Conservation (phyloP, 2,113 vertebrate species). For the Suncus etruscus region DNA sequence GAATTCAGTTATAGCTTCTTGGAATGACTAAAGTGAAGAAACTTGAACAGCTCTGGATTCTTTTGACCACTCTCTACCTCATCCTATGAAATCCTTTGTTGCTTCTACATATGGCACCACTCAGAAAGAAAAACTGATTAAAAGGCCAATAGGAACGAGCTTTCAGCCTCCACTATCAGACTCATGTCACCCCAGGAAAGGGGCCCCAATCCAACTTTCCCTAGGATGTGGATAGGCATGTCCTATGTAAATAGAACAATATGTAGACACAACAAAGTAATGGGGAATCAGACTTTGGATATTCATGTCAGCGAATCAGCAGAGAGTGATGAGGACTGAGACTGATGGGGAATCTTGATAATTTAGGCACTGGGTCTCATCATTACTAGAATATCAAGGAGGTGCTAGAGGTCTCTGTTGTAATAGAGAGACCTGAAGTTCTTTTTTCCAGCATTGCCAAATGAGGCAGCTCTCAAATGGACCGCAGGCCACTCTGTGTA, state of each 20-base stretch:
- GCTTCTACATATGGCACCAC: neutral
- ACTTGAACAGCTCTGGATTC: neutral
- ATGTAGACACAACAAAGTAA: neutral
- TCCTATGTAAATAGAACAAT: accelerated
- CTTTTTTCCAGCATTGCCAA: neutral
- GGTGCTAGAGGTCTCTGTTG: neutral
- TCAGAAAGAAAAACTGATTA: neutral
- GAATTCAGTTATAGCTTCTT: neutral
- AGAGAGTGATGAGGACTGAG: neutral
- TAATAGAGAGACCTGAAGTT: neutral
- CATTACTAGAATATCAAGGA: neutral
- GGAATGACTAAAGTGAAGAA: neutral
- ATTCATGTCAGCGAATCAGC: accelerated
- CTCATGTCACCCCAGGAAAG: neutral
- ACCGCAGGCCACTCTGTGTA: too few relatives aligned
- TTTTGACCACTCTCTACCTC: too few relatives aligned
- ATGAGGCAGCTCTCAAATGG: neutral
- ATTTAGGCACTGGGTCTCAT: accelerated
- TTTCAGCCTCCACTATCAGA: neutral
- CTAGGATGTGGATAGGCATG: neutral
- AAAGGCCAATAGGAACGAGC: neutral
- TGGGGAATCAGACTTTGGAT: neutral
- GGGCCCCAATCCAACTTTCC: neutral
- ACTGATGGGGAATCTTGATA: neutral
- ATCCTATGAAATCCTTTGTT: neutral